A percentile compares a stretch with the other conserved stretches of the same genome.
Evolutionary conservation across 2,888 invertebrate species (phyloP).

Genomic region (Charanyca ferruginea): DNA sequence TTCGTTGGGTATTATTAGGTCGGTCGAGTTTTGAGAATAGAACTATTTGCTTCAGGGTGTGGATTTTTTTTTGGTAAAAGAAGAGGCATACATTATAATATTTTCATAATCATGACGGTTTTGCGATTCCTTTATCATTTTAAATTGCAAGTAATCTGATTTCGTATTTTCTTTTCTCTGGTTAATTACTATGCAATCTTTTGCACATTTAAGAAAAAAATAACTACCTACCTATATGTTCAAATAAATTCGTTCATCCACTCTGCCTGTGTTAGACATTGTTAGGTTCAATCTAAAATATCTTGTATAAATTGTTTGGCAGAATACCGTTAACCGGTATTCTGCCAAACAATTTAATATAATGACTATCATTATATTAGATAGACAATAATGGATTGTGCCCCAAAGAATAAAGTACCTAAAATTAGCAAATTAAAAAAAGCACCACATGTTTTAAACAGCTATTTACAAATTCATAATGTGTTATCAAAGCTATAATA

Average conservation of each 20-base stretch:
- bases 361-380: not conserved
- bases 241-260: not conserved
- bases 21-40: constrained; percentile 17
- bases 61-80: not conserved
- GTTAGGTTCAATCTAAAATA: not conserved
- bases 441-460: constrained; percentile 17
- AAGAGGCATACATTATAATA: not conserved
- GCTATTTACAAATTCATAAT: constrained; percentile 46
- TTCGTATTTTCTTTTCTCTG: not conserved
- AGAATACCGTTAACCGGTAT: not conserved
- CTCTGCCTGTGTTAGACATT: not conserved
- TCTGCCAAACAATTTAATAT: not conserved
- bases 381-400: not conserved
- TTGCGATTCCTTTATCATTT: too few relatives aligned
- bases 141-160: too few relatives aligned
- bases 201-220: not conserved
- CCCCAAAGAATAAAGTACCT: not conserved
- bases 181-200: not conserved
- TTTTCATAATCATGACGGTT: not conserved
- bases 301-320: too few relatives aligned
- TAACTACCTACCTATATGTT: not conserved
- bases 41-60: not conserved
- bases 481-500: constrained; percentile 32
- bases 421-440: constrained; percentile 17
- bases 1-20: constrained; percentile 40